These are phyloP conservation scores for Hymenopus coronatus DNA, from an alignment of 2,888 invertebrate genomes.

Conservation along the genomic window DNA sequence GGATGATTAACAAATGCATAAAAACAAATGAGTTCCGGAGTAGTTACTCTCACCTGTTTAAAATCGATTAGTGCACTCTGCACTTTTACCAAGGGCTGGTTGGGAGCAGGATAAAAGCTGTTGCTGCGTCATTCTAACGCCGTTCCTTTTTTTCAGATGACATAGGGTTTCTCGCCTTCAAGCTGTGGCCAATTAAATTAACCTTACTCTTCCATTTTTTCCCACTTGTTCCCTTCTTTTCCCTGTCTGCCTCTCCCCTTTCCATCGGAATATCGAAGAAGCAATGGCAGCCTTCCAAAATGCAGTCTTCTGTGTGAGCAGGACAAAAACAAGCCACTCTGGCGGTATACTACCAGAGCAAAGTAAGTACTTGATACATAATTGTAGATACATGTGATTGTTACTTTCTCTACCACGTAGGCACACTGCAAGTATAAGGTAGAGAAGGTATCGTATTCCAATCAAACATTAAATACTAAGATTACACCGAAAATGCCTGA, in stretches of 20 bases:
- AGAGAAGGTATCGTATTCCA: too few relatives aligned
- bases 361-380: too few relatives aligned
- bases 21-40: too few relatives aligned
- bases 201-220: slow-evolving; percentile 16
- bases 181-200: slow-evolving; percentile 24
- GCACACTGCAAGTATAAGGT: too few relatives aligned
- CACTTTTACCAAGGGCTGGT: not conserved
- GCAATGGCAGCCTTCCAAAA: not conserved
- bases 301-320: not conserved
- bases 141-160: not conserved
- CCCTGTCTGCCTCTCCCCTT: not conserved
- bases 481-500: too few relatives aligned
- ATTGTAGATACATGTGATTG: too few relatives aligned
- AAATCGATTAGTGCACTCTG: not conserved
- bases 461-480: too few relatives aligned
- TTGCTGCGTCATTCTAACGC: not conserved
- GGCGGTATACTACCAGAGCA: not conserved
- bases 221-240: not conserved
- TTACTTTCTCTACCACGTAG: too few relatives aligned
- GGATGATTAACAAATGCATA: too few relatives aligned
- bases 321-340: not conserved
- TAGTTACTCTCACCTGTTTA: not conserved
- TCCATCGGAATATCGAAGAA: not conserved
- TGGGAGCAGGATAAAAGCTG: not conserved
- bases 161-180: slow-evolving; percentile 19